Evolutionary conservation across 2,113 vertebrate species (phyloP).

Genomic region (Onychostoma macrolepis): DNA sequence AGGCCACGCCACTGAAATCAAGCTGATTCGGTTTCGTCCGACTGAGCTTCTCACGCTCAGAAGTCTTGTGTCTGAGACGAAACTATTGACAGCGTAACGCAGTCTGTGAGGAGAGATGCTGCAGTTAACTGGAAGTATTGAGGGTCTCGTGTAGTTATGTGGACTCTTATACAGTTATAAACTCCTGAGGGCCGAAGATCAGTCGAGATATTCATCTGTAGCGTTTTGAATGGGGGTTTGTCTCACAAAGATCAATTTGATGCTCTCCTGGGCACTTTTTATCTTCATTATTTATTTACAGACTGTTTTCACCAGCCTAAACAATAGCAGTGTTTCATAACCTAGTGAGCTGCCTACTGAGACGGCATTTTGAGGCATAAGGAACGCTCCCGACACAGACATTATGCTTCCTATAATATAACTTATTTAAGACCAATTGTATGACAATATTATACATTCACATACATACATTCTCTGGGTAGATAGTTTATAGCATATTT

Average conservation of each 20-base stretch:
- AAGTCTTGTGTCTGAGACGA: not conserved
- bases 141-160: not conserved
- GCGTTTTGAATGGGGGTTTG: not conserved
- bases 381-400: not conserved
- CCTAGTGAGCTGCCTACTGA: not conserved
- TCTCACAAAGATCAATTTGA: not conserved
- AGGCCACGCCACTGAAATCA: conserved; percentile 20
- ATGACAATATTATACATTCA: no score
- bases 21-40: not conserved
- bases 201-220: not conserved
- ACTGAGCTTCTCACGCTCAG: not conserved
- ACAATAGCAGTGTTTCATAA: not conserved
- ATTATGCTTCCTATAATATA: no score
- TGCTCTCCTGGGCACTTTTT: not conserved
- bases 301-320: not conserved
- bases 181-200: not conserved
- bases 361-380: no score
- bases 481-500: no score
- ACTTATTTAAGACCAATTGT: not conserved
- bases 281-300: not conserved
- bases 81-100: not conserved
- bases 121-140: not conserved
- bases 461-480: no score
- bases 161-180: not conserved
- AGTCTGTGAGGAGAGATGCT: not conserved